Percentiles rank a stretch among this genome's conserved stretches.
These are phyloP conservation scores for Ptychochromis oligacanthus DNA, from an alignment of 2,113 vertebrate species.

Conservation along the genomic window DNA sequence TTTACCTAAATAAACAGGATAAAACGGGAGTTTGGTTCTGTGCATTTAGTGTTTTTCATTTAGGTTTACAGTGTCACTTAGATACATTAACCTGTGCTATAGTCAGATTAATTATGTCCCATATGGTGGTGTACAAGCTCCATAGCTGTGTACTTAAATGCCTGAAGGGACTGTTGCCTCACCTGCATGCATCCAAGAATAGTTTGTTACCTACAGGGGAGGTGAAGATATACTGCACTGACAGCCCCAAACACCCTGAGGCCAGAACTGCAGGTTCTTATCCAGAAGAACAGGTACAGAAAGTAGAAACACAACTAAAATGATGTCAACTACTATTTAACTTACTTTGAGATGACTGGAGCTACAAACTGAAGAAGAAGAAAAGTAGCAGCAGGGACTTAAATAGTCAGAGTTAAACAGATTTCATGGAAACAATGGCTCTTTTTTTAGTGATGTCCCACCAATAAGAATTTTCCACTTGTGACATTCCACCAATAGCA, in stretches of 20 bases:
- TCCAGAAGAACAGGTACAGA: neutral
- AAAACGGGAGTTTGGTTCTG: neutral
- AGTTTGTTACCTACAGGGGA: neutral
- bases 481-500: neutral
- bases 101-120: neutral
- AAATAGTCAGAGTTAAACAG: neutral
- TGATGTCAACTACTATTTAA: no score
- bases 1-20: neutral
- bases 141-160: neutral
- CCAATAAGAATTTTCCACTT: neutral
- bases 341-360: neutral
- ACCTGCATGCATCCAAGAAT: neutral
- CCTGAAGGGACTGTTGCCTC: neutral
- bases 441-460: neutral
- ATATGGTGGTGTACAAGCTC: neutral
- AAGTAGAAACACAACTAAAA: neutral
- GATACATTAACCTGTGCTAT: neutral
- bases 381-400: neutral
- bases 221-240: neutral
- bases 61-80: neutral
- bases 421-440: neutral
- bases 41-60: neutral
- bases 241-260: neutral
- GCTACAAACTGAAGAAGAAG: neutral
- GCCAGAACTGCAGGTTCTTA: neutral